Percentiles rank a stretch among this genome's conserved stretches.
phyloP scores from a whole-genome alignment of 2,888 invertebrate genomes.

The Harpagoxenus sublaevis region DNA sequence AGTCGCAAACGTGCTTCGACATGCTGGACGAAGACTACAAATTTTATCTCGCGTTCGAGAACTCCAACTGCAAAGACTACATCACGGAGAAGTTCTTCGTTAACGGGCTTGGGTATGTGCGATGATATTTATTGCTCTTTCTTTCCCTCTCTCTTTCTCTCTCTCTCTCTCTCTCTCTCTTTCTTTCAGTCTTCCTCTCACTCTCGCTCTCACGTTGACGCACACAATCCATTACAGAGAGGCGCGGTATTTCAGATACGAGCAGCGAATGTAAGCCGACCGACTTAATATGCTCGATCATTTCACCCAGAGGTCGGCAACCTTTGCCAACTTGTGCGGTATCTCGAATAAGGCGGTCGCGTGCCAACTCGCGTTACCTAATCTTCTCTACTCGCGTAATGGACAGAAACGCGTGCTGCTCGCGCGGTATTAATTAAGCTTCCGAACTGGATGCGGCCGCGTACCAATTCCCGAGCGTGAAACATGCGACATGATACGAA shows the following conservation, averaged over 20 bases:
- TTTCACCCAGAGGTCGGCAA: slow-evolving; percentile 37
- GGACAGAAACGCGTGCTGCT: slow-evolving; percentile 2
- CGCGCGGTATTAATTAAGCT: slow-evolving; percentile 33
- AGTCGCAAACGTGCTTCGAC: slow-evolving; percentile 94
- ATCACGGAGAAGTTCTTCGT: slow-evolving; percentile 99
- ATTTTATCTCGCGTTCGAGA: slow-evolving; percentile 98
- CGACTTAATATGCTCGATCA: slow-evolving; percentile 29
- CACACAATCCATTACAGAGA: neutral
- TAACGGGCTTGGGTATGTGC: slow-evolving; percentile 94
- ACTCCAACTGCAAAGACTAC: slow-evolving; percentile 98
- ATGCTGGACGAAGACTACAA: slow-evolving; percentile 97
- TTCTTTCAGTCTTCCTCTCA: too few relatives aligned
- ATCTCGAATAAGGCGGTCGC: slow-evolving; percentile 33
- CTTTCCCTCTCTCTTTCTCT: neutral
- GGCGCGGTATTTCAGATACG: slow-evolving; percentile 9
- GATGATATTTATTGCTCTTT: neutral
- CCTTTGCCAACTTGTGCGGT: slow-evolving; percentile 28
- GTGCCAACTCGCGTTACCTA: slow-evolving; percentile 47
- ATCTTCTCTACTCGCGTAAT: slow-evolving; percentile 5
- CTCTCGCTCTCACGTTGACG: neutral
- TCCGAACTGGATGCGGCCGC: neutral
- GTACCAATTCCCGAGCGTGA: neutral
- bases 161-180: neutral
- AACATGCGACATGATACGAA: neutral
- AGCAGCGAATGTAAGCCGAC: slow-evolving; percentile 1